Evolutionary conservation across 2,888 invertebrate genomes (phyloP).

Genomic region (Smittia aterrima): DNA sequence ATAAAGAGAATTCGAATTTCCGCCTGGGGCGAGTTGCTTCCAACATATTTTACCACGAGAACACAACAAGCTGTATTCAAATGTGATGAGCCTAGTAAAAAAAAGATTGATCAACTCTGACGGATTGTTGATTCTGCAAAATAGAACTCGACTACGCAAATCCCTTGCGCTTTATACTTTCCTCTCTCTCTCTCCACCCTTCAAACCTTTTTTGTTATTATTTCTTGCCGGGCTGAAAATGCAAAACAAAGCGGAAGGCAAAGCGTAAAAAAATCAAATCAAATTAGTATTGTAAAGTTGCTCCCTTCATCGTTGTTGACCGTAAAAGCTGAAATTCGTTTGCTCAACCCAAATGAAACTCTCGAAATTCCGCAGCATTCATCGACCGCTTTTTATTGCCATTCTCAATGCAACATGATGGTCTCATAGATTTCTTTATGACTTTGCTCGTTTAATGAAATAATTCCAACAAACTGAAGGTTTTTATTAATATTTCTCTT

Average conservation of each 20-base stretch:
- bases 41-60: neutral
- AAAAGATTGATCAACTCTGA: neutral
- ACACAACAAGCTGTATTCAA: neutral
- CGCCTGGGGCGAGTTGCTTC: neutral
- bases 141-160: neutral
- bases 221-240: neutral
- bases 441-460: neutral
- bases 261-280: constrained; percentile 11
- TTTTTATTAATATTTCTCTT: neutral
- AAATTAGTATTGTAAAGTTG: constrained; percentile 37
- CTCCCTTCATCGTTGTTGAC: constrained; percentile 30
- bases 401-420: neutral
- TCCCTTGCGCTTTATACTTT: neutral
- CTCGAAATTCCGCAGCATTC: neutral
- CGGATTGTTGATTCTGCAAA: neutral
- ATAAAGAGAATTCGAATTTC: neutral
- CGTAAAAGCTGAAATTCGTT: constrained; percentile 1
- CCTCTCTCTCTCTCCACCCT: neutral
- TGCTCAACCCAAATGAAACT: neutral
- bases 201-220: neutral
- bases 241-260: neutral
- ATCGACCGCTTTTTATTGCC: neutral
- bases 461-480: neutral
- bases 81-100: neutral
- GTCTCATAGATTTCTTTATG: neutral